These are phyloP conservation scores for Carassius auratus DNA, from an alignment of 2,113 vertebrate genomes.

Conservation along the genomic window DNA sequence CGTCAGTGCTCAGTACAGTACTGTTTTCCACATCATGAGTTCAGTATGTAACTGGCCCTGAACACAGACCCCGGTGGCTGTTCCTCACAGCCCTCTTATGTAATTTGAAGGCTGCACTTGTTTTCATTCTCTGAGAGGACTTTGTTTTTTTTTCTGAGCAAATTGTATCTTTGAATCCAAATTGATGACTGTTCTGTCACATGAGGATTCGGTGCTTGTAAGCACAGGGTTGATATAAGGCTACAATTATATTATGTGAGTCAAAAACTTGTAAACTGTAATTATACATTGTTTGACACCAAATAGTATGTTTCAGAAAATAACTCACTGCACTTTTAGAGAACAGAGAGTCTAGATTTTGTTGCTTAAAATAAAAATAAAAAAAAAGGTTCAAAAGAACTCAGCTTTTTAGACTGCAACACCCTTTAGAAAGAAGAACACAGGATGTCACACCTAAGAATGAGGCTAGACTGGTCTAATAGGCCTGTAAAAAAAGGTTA, in stretches of 20 bases:
- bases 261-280: constrained; percentile 35
- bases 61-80: constrained; percentile 23
- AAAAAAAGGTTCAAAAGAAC: background rate
- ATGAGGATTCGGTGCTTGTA: background rate
- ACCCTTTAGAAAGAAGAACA: constrained; percentile 13
- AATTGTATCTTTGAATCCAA: constrained; percentile 20
- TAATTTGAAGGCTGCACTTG: constrained; percentile 41
- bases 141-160: background rate
- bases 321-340: background rate
- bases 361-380: constrained; percentile 13
- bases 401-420: background rate
- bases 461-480: constrained; percentile 18
- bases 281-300: constrained; percentile 37
- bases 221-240: constrained; percentile 36
- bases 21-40: constrained; percentile 41
- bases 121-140: constrained; percentile 28
- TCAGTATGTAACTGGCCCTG: constrained; percentile 44
- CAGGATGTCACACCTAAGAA: constrained; percentile 40
- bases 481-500: constrained; percentile 30
- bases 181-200: constrained; percentile 7
- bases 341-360: background rate
- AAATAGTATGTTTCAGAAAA: constrained; percentile 21
- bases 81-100: constrained; percentile 29
- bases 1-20: constrained; percentile 12
- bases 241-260: constrained; percentile 17